A percentile compares a stretch with the other conserved stretches of the same genome.
Evolutionary conservation across 53 echinoderm and acorn worm genomes (phyloP).

Genomic region (Astropecten irregularis): DNA sequence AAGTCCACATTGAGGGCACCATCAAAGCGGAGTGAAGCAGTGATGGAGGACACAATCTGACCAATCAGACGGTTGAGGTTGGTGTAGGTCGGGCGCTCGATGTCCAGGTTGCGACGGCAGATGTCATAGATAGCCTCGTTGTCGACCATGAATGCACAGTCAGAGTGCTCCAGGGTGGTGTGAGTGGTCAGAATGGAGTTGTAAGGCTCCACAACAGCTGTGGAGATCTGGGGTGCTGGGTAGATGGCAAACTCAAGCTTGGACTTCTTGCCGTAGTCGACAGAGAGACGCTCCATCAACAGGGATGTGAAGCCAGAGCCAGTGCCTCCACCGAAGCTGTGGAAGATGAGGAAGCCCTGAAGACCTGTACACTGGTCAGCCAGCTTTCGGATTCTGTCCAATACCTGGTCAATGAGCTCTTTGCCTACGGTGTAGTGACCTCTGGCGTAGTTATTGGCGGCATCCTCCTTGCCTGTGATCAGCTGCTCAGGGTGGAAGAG

Average conservation of each 20-base stretch:
- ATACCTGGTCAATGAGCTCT: constrained; percentile 66
- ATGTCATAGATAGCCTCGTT: constrained; percentile 95
- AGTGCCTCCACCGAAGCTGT: constrained; percentile 97
- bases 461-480: constrained; percentile 72
- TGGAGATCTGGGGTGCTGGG: constrained; percentile 70
- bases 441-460: constrained; percentile 72
- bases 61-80: constrained; percentile 85
- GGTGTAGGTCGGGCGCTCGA: constrained; percentile 89
- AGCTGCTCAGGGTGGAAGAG: constrained; percentile 73
- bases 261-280: constrained; percentile 98
- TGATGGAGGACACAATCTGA: constrained; percentile 82
- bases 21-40: constrained; percentile 89
- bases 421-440: constrained; percentile 85
- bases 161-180: constrained; percentile 83
- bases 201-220: constrained; percentile 65
- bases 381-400: constrained; percentile 67
- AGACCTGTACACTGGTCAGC: constrained; percentile 80
- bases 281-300: constrained; percentile 85
- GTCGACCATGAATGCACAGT: constrained; percentile 94
- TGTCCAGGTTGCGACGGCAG: constrained; percentile 86
- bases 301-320: constrained; percentile 72
- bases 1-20: constrained; percentile 95
- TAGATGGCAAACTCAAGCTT: constrained; percentile 89
- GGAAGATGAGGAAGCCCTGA: constrained; percentile 83
- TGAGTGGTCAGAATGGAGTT: constrained; percentile 82